phyloP scores from a whole-genome alignment of 1,140 invertebrate genomes.

The Oedothorax gibbosus region DNA sequence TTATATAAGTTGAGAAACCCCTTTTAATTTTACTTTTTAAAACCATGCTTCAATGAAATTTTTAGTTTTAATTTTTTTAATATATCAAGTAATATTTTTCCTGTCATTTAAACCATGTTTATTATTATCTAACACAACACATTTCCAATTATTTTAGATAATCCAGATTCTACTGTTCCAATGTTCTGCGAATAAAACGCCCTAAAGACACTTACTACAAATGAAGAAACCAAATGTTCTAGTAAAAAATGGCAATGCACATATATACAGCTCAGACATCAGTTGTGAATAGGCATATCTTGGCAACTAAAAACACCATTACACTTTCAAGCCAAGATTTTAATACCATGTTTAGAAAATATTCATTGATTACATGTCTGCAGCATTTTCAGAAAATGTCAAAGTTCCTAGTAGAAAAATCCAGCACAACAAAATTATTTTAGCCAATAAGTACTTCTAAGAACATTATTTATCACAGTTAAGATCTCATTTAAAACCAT shows the following conservation, averaged over 20 bases:
- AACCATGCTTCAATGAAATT: too few relatives aligned
- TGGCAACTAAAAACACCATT: slow-evolving; percentile 24
- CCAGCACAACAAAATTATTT: slow-evolving; percentile 1
- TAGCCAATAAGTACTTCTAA: slow-evolving; percentile 42
- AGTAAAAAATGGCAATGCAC: slow-evolving; percentile 23
- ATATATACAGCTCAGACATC: slow-evolving; percentile 34
- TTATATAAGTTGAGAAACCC: too few relatives aligned
- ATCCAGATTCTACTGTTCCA: background rate
- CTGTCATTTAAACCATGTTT: too few relatives aligned
- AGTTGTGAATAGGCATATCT: background rate
- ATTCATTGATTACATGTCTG: slow-evolving; percentile 49
- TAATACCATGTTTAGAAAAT: slow-evolving; percentile 15
- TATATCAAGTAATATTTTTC: too few relatives aligned
- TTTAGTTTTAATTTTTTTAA: too few relatives aligned
- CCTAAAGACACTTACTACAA: background rate
- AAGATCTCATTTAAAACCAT: slow-evolving; percentile 28
- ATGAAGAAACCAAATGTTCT: slow-evolving; percentile 23
- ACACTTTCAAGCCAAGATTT: slow-evolving; percentile 3
- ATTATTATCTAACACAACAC: too few relatives aligned
- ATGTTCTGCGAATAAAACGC: background rate
- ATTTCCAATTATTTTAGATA: background rate
- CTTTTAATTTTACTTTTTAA: too few relatives aligned
- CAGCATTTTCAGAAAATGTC: slow-evolving; percentile 9
- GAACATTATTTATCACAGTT: slow-evolving; percentile 40
- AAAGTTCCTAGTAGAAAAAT: slow-evolving; percentile 27